Base-by-base conservation (phyloP, 1,140 invertebrate genomes). In the Diploscapter pachys region DNA sequence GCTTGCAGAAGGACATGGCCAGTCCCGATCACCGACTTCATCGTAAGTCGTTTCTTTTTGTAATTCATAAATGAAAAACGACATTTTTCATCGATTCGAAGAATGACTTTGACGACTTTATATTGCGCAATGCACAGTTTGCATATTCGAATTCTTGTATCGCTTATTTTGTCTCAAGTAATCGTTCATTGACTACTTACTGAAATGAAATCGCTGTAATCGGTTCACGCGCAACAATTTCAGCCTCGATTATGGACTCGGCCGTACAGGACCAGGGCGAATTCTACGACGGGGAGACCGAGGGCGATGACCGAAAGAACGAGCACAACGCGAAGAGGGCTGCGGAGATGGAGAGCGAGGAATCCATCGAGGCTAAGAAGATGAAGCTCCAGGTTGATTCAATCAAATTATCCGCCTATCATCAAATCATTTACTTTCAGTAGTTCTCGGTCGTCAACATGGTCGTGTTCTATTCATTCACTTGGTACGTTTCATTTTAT, bases 281-380 rank as follows among this genome's bases (percentile, higher is more conserved):
- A 84, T 93, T 94, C 85, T 97, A 94, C 2, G 96, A 99, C 84
- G 95, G 93, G 59, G 96, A 99, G 87, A 95, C 96, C 85, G 95
- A 97, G 88, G 93, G 93, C 5, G 91, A 91, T 81, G 90, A 90
- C 68, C 87, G 94, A 50, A 89, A 93, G 78, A 93, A 96, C 85
- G 91, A 92, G 86, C 89, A 92, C 78, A 92, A 86, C 75, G 85
- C 88, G 72, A 86, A 88, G 81, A 80, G 76, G 72, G 72, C 77
- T 5, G 72, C 76, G n/a, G 72, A 77, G 8, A 57, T 56, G 3
- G 67, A 63, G 0, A 13, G 13, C 6, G 49, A 51, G 31, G 63
- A 56, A 4, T 31, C 31, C 5, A 52, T 6, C 4, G 68, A 59
- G 9, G 50, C 51, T 5, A 75, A 70, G 48, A 64, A 67, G 8